Base-by-base conservation (phyloP, 2,113 vertebrate species). In the Vidua chalybeata region DNA sequence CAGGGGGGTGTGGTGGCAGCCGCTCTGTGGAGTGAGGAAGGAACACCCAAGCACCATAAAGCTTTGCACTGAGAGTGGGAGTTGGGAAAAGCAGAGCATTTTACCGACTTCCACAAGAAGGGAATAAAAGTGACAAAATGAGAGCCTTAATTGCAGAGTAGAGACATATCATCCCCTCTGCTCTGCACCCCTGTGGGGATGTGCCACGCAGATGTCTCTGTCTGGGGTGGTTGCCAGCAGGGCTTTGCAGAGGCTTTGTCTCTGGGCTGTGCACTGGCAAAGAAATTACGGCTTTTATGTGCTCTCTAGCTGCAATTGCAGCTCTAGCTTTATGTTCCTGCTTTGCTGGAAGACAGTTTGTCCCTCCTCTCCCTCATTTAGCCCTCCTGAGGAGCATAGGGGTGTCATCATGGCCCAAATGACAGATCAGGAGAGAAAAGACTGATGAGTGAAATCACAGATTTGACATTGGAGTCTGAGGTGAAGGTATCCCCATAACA, bases 91-190 rank as follows among this genome's bases (percentile, higher is more conserved):
- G 31, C 2, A 19, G 37, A 88, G 30, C 4, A 0, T 55, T 62
- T 61, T 41, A 41, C 41, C 1, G 1, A 46, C 75, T 90, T 61
- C 45, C 82, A 77, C 24, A 20, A 86, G n/a, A 84, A 77, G 33
- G 54, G 63, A 90, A 87, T 81, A 55, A 59, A 84, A 88, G 26
- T 15, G 24, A 89, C 62, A 91, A 95, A 95, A 93, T 55, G 66
- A 93, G 75, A 73, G 49, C 64, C 71, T n/a, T 90, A 96, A 97
- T 94, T 94, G 92, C 93, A 94, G 86, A 80, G 86, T 30, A 94
- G 89, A 95, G 86, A 72, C 8, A 11, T 48, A 59, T 87, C 66
- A 43, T 93, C 76, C 77, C 72, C 89, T 87, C 73, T 2, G 16
- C 71, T 67, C 84, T 45, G 33, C n/a, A 24, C n/a, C 63, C 87